Percentiles rank a stretch among this genome's conserved stretches.
Conservation (phyloP, 2,888 invertebrate genomes). For the Acrobeloides nanus region DNA sequence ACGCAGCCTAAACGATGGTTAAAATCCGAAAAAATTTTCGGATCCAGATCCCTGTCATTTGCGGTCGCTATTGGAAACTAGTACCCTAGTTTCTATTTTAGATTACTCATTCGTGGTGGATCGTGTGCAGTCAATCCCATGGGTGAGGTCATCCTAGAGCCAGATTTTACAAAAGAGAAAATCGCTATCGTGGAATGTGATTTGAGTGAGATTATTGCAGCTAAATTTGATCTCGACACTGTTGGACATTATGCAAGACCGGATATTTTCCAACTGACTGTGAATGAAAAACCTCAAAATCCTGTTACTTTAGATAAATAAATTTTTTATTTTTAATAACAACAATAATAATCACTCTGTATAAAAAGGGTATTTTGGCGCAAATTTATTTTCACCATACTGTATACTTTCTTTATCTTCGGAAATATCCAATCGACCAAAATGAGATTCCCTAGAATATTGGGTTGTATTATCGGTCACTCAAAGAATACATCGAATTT, state of each 20-base stretch:
- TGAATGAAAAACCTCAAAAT: constrained; percentile 20
- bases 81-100: no score
- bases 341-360: constrained; percentile 26
- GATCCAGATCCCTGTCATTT: no score
- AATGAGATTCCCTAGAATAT: constrained; percentile 46
- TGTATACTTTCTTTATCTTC: constrained; percentile 49
- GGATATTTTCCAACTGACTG: constrained; percentile 21
- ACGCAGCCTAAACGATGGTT: no score
- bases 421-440: constrained; percentile 45
- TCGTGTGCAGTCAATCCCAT: constrained; percentile 44
- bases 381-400: constrained; percentile 43
- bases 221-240: constrained; percentile 26
- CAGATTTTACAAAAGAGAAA: constrained; percentile 21
- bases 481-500: no score
- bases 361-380: constrained; percentile 54
- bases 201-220: constrained; percentile 19
- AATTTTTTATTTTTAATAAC: neutral
- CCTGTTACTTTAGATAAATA: constrained; percentile 10
- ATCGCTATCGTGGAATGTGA: constrained; percentile 22
- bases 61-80: no score
- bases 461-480: no score
- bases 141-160: constrained; percentile 39
- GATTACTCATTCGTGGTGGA: constrained; percentile 43
- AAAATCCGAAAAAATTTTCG: no score
- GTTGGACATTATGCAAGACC: constrained; percentile 31